Conservation (phyloP, 1,140 invertebrate genomes). For the Epicauta chinensis region DNA sequence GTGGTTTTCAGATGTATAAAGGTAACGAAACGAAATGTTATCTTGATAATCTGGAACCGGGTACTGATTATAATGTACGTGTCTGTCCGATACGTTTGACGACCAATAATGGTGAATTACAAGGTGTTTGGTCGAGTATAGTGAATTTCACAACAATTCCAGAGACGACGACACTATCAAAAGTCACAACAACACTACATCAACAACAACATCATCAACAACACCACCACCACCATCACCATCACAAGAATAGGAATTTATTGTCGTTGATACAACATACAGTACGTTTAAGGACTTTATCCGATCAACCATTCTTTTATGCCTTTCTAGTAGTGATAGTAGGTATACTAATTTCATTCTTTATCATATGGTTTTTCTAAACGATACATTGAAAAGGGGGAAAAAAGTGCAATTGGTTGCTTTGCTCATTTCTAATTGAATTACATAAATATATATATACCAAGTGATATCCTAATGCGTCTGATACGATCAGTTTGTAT, state of each 20-base stretch:
- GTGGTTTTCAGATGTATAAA: slow-evolving; percentile 56
- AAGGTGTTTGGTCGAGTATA: slow-evolving; percentile 59
- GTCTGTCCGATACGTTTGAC: slow-evolving; percentile 65
- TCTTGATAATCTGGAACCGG: slow-evolving; percentile 60
- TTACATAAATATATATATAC: too few species aligned
- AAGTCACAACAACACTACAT: slow-evolving; percentile 18
- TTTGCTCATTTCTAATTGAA: slow-evolving; percentile 18
- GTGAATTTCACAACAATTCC: slow-evolving; percentile 49
- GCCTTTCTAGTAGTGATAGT: slow-evolving; percentile 55
- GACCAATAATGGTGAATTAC: slow-evolving; percentile 47
- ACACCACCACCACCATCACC: slow-evolving; percentile 24
- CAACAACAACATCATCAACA: neutral
- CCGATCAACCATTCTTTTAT: slow-evolving; percentile 59
- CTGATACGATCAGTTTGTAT: neutral
- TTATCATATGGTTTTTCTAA: slow-evolving; percentile 30
- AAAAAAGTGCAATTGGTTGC: slow-evolving; percentile 23
- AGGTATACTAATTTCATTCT: slow-evolving; percentile 56
- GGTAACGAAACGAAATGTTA: slow-evolving; percentile 58
- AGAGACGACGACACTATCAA: slow-evolving; percentile 34
- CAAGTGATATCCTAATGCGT: neutral
- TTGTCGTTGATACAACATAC: slow-evolving; percentile 29
- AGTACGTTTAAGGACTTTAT: slow-evolving; percentile 46
- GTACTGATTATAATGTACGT: slow-evolving; percentile 63
- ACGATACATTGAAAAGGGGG: slow-evolving; percentile 1
- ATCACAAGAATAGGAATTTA: slow-evolving; percentile 26